phyloP scores from a whole-genome alignment of 2,888 invertebrate genomes.

The Plebejus anna region DNA sequence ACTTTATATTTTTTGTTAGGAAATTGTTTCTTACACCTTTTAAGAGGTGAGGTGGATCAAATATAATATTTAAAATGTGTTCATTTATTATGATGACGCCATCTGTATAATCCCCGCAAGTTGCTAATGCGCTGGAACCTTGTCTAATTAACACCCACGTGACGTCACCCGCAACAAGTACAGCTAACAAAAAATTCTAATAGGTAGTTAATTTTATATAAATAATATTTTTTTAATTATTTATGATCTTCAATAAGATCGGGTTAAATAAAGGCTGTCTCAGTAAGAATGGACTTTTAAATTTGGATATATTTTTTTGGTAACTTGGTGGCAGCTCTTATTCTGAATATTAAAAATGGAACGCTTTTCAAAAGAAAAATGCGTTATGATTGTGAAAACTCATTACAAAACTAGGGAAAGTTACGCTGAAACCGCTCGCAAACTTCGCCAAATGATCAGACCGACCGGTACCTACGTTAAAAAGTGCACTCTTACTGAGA shows the following conservation, averaged over 20 bases:
- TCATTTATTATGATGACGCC: too few species aligned
- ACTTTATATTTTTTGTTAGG: slow-evolving; percentile 30
- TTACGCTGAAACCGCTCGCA: too few species aligned
- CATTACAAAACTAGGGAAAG: too few species aligned
- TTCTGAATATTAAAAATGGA: too few species aligned
- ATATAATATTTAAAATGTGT: slow-evolving; percentile 24
- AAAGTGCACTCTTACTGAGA: too few species aligned
- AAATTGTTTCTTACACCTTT: slow-evolving; percentile 38
- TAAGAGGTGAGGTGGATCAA: slow-evolving; percentile 36
- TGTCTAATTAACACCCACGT: slow-evolving; percentile 22
- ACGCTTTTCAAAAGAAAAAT: too few species aligned
- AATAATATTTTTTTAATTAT: too few species aligned
- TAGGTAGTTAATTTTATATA: too few species aligned
- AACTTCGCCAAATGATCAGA: too few species aligned
- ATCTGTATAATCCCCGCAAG: not conserved
- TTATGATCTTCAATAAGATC: not conserved
- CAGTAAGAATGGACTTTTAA: not conserved
- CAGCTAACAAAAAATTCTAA: too few species aligned
- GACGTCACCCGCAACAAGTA: slow-evolving; percentile 11
- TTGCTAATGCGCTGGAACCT: slow-evolving; percentile 20
- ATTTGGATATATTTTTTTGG: slow-evolving; percentile 1
- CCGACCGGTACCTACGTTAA: too few species aligned
- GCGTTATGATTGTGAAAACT: too few species aligned
- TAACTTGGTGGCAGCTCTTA: not conserved
- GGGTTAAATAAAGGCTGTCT: not conserved